phyloP scores from a whole-genome alignment of 2,113 vertebrate species.

The Malurus alboscapulatus region DNA sequence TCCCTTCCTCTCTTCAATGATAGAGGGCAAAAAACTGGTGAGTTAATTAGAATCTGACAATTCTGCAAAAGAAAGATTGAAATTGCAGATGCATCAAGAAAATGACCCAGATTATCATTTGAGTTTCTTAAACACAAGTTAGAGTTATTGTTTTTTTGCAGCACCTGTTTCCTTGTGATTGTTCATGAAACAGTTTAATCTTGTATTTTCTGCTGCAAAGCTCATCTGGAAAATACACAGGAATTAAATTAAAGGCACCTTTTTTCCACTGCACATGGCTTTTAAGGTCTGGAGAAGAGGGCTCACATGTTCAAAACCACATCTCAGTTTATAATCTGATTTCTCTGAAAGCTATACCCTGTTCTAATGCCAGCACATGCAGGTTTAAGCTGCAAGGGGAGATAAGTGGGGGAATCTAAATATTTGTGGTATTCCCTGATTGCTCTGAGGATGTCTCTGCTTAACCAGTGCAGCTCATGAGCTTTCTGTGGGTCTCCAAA shows the following conservation, averaged over 20 bases:
- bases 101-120: background rate
- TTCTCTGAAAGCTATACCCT: background rate
- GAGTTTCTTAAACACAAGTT: background rate
- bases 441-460: background rate
- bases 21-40: background rate
- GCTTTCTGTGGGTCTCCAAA: background rate
- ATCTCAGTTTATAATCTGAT: background rate
- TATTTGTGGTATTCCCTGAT: background rate
- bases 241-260: background rate
- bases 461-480: background rate
- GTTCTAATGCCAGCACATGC: background rate
- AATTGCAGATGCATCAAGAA: background rate
- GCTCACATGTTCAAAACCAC: background rate
- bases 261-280: background rate
- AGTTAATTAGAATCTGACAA: background rate
- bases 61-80: background rate
- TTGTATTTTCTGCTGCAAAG: background rate
- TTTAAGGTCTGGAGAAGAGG: background rate
- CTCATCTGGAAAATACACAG: background rate
- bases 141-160: background rate
- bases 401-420: background rate
- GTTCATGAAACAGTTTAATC: background rate
- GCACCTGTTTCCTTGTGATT: background rate
- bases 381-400: background rate
- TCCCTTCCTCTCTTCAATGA: background rate